Conservation (phyloP, 1,140 invertebrate species). For the Asobara japonica region DNA sequence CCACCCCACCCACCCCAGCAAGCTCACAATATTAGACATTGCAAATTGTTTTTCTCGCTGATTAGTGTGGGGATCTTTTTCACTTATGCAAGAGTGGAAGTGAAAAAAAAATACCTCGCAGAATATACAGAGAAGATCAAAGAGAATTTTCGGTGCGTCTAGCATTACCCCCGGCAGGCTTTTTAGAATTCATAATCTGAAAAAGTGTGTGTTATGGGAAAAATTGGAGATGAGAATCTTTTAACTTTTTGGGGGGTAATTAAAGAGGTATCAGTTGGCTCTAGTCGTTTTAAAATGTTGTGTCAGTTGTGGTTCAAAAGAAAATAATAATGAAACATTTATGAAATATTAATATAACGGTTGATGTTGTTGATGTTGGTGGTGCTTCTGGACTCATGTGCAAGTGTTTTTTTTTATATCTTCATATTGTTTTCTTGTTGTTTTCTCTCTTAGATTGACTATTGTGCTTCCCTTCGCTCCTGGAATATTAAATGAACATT, state of each 20-base stretch:
- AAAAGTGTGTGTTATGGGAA: not conserved
- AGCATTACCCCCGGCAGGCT: conserved; percentile 36
- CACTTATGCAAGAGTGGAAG: not conserved
- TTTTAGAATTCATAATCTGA: conserved; percentile 47
- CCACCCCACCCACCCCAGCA: too few relatives aligned
- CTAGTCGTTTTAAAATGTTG: not conserved
- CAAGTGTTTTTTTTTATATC: not conserved
- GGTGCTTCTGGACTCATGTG: not conserved
- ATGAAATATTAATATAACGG: too few relatives aligned
- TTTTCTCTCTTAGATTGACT: not conserved
- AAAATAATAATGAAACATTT: too few relatives aligned
- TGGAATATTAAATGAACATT: conserved; percentile 9
- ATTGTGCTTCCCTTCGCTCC: not conserved
- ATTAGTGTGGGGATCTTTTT: not conserved
- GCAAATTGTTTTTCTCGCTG: not conserved
- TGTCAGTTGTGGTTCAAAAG: too few relatives aligned
- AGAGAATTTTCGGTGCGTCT: conserved; percentile 44
- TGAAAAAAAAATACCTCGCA: not conserved
- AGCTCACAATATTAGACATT: not conserved
- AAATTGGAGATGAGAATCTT: not conserved
- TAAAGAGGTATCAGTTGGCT: not conserved
- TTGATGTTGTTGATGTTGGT: too few relatives aligned
- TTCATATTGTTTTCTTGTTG: not conserved
- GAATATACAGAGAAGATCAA: conserved; percentile 26
- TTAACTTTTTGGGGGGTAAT: not conserved